A percentile compares a stretch with the other conserved stretches of the same genome.
These are phyloP conservation scores for Cromileptes altivelis DNA, from an alignment of 2,113 vertebrate genomes.

Conservation along the genomic window DNA sequence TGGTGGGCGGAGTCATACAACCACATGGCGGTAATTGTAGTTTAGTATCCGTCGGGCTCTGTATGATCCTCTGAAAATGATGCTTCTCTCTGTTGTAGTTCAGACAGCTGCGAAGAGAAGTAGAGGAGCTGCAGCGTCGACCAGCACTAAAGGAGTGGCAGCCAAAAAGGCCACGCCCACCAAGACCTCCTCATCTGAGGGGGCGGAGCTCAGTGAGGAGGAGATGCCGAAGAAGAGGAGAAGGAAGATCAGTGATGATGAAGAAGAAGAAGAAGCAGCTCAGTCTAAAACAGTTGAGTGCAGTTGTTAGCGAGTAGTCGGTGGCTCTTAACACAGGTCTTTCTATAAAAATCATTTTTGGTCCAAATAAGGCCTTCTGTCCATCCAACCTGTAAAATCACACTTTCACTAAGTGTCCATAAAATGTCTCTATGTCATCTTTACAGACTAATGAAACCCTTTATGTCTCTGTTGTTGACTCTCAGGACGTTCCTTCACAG, in stretches of 20 bases:
- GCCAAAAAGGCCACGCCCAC: constrained; percentile 25
- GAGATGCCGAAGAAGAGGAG: constrained; percentile 64
- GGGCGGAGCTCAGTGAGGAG: constrained; percentile 56
- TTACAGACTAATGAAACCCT: not conserved
- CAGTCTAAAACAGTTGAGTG: constrained; percentile 51
- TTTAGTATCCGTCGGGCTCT: not conserved
- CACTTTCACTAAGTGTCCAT: no score
- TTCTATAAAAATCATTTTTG: not conserved
- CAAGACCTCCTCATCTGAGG: constrained; percentile 16
- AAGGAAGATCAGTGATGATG: constrained; percentile 40
- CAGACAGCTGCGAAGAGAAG: constrained; percentile 12
- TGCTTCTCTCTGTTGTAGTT: not conserved
- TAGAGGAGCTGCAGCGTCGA: not conserved
- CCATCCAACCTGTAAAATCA: no score
- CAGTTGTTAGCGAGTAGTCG: not conserved
- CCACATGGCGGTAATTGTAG: no score
- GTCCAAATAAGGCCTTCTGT: no score
- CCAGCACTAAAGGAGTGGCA: constrained; percentile 13
- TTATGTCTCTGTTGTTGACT: not conserved
- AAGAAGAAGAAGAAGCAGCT: constrained; percentile 51
- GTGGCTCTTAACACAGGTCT: not conserved
- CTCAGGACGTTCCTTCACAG: constrained; percentile 30
- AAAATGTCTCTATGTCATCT: not conserved
- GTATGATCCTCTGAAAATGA: not conserved
- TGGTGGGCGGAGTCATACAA: no score